Percentiles rank a stretch among this genome's conserved stretches.
phyloP scores from a whole-genome alignment of 2,888 invertebrate species.

The Ctena decussata region DNA sequence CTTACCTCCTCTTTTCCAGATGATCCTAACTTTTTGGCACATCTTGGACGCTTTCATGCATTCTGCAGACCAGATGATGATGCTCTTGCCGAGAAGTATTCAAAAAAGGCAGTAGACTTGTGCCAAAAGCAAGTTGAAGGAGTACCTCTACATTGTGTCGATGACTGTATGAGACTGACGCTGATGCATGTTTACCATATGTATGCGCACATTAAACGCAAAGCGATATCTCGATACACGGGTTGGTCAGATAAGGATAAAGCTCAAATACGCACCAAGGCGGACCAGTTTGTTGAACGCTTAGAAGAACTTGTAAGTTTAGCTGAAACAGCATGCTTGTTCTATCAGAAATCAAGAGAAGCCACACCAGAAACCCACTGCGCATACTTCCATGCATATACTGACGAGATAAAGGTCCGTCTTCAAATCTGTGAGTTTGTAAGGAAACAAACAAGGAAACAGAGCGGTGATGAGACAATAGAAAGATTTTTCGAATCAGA shows the following conservation, averaged over 20 bases:
- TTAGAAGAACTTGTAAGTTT: conserved; percentile 39
- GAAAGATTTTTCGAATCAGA: conserved; percentile 12
- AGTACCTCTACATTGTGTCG: conserved; percentile 31
- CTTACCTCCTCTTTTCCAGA: conserved; percentile 56
- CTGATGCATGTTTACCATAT: conserved; percentile 72
- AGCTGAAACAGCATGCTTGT: conserved; percentile 62
- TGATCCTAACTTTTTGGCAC: conserved; percentile 65
- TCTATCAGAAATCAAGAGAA: conserved; percentile 58
- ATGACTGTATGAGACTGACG: conserved; percentile 54
- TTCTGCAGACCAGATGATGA: conserved; percentile 63
- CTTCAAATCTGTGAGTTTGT: conserved; percentile 68
- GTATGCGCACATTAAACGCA: conserved; percentile 68
- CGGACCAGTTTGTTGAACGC: conserved; percentile 21
- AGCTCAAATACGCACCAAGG: conserved; percentile 10
- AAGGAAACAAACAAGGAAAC: conserved; percentile 27
- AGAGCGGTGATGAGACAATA: background rate
- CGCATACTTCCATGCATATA: conserved; percentile 54
- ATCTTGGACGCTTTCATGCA: conserved; percentile 63
- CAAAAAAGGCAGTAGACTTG: conserved; percentile 54
- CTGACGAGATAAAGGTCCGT: conserved; percentile 66
- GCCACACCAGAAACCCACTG: conserved; percentile 54
- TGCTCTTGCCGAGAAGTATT: conserved; percentile 49
- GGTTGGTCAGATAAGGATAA: conserved; percentile 47
- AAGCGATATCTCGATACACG: conserved; percentile 46
- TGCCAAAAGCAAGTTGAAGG: conserved; percentile 43